These are phyloP conservation scores for Peromyscus leucopus DNA, from an alignment of 2,113 vertebrate species.

Conservation along the genomic window DNA sequence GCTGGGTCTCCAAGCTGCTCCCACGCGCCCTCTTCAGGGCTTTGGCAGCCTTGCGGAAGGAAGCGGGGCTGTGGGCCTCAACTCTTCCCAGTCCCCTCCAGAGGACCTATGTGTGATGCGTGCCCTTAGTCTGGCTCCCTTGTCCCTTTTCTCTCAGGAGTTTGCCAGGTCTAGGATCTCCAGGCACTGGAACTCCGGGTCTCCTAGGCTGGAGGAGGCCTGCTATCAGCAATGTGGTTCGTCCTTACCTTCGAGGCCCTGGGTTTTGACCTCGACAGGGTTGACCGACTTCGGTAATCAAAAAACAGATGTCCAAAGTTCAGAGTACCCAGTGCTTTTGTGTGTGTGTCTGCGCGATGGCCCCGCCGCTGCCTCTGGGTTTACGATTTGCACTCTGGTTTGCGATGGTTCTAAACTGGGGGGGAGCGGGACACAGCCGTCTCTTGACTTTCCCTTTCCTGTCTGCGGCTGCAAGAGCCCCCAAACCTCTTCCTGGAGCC, in stretches of 20 bases:
- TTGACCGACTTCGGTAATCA: not conserved
- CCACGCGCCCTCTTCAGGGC: not conserved
- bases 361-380: not conserved
- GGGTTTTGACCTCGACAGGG: slow-evolving; percentile 36
- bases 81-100: not conserved
- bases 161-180: not conserved
- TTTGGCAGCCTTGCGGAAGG: not conserved
- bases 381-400: not conserved
- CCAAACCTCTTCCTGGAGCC: not conserved
- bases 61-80: not conserved
- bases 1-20: not conserved
- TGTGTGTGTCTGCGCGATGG: not conserved
- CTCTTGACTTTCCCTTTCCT: not conserved
- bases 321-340: not conserved
- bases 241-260: not conserved
- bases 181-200: not conserved
- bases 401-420: not conserved
- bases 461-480: not conserved
- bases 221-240: not conserved
- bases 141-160: not conserved
- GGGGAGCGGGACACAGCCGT: not conserved
- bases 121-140: accelerated
- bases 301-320: not conserved
- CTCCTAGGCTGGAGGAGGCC: not conserved
- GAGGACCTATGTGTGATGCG: not conserved